Evolutionary conservation across 2,113 vertebrate species (phyloP).

Genomic region (Myiagra hebetior): DNA sequence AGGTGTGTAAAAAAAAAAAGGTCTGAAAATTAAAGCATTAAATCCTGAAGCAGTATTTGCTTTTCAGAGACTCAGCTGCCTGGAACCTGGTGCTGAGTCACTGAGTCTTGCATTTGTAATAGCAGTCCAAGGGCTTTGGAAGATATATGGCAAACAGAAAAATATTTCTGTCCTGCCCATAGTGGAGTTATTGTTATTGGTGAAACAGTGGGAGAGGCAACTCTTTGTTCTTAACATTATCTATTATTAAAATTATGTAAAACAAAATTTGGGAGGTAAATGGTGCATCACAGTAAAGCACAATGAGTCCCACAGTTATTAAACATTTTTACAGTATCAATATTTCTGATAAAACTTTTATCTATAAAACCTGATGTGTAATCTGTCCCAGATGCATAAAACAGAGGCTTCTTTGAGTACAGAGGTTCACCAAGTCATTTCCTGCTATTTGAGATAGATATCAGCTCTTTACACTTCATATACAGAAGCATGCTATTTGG

Average conservation of each 20-base stretch:
- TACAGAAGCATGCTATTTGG: rapidly evolving
- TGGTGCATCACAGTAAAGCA: not conserved
- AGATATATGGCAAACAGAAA: not conserved
- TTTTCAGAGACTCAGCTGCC: not conserved
- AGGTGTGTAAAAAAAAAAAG: not conserved
- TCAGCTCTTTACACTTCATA: not conserved
- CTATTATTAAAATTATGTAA: not conserved
- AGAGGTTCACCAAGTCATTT: not conserved
- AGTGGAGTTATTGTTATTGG: not conserved
- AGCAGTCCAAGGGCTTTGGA: not conserved
- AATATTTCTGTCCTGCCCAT: not conserved
- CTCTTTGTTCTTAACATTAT: not conserved
- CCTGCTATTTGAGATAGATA: not conserved
- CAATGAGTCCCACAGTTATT: not conserved
- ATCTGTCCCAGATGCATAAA: not conserved
- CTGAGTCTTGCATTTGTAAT: not conserved
- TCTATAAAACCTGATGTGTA: not conserved
- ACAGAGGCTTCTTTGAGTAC: not conserved
- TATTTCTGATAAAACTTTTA: not conserved
- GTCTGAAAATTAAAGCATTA: not conserved
- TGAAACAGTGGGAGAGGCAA: not conserved
- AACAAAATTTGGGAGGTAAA: not conserved
- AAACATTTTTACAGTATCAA: not conserved
- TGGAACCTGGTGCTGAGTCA: not conserved
- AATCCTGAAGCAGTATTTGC: not conserved